Conservation (phyloP, 2,113 vertebrate genomes). For the Tonatia bakeri region DNA sequence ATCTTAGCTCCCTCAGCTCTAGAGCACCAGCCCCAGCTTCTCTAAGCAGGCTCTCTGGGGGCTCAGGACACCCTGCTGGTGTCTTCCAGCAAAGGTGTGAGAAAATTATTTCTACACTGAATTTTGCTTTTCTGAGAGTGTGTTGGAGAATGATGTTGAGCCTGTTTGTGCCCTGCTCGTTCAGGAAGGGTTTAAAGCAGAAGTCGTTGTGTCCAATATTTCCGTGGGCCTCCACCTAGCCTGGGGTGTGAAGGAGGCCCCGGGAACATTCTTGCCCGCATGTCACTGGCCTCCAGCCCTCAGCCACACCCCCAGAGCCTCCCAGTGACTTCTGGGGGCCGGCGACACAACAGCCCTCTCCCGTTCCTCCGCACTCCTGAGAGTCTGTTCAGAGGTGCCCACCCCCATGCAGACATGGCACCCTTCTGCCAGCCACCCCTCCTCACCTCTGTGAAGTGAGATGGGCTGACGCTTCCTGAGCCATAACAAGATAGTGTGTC, state of each 20-base stretch:
- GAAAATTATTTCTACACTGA: neutral
- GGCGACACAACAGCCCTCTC: neutral
- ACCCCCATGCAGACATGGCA: neutral
- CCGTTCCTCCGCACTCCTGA: fast-evolving
- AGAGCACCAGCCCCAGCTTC: neutral
- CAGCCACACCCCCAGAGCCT: neutral
- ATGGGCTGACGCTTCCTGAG: neutral
- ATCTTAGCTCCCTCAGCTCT: neutral
- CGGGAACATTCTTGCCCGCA: neutral
- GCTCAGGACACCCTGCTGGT: neutral
- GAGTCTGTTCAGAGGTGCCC: neutral
- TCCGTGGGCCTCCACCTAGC: neutral
- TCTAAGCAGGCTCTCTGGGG: neutral
- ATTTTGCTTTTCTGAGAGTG: neutral
- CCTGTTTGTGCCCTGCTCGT: neutral
- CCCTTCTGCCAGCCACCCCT: neutral
- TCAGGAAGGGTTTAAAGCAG: neutral
- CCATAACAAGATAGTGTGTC: neutral
- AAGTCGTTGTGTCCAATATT: neutral
- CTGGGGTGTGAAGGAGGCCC: neutral
- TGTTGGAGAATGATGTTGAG: neutral
- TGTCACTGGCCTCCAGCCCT: neutral
- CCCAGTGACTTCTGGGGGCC: neutral
- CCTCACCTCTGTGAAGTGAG: neutral
- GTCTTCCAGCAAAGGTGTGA: neutral